Conservation (phyloP, 2,888 invertebrate genomes). For the Caenorhabditis plicata region DNA sequence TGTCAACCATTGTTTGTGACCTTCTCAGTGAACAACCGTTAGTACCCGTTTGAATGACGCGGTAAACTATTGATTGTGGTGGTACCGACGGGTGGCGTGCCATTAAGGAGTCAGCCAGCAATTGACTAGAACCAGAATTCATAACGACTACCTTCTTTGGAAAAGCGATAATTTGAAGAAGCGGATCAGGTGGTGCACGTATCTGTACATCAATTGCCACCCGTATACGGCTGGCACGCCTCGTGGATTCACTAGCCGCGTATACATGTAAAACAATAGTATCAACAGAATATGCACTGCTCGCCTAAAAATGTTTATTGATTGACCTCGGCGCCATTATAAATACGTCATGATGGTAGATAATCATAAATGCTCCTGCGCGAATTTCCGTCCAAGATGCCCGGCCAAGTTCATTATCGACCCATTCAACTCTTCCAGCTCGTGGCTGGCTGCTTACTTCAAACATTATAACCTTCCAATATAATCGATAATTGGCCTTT, state of each 20-base stretch:
- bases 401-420: conserved; percentile 31
- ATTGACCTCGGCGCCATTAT: not conserved
- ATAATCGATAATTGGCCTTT: not conserved
- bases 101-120: conserved; percentile 44
- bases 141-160: conserved; percentile 42
- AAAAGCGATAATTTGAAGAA: conserved; percentile 36
- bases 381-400: conserved; percentile 44
- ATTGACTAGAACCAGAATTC: conserved; percentile 44
- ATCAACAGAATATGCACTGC: conserved; percentile 41
- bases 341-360: conserved; percentile 37
- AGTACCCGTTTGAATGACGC: conserved; percentile 28
- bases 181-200: conserved; percentile 30
- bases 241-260: conserved; percentile 45
- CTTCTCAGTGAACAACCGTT: conserved; percentile 32
- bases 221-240: conserved; percentile 41
- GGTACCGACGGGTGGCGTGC: conserved; percentile 47
- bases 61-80: conserved; percentile 43
- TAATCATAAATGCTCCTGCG: conserved; percentile 30
- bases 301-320: conserved; percentile 23
- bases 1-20: conserved; percentile 20
- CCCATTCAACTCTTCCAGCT: conserved; percentile 36
- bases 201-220: conserved; percentile 41
- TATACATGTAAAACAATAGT: conserved; percentile 53
- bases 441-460: conserved; percentile 43
- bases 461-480: conserved; percentile 31